A percentile compares a stretch with the other conserved stretches of the same genome.
These are phyloP conservation scores for Mesocricetus auratus DNA, from an alignment of 2,113 vertebrate genomes.

Conservation along the genomic window DNA sequence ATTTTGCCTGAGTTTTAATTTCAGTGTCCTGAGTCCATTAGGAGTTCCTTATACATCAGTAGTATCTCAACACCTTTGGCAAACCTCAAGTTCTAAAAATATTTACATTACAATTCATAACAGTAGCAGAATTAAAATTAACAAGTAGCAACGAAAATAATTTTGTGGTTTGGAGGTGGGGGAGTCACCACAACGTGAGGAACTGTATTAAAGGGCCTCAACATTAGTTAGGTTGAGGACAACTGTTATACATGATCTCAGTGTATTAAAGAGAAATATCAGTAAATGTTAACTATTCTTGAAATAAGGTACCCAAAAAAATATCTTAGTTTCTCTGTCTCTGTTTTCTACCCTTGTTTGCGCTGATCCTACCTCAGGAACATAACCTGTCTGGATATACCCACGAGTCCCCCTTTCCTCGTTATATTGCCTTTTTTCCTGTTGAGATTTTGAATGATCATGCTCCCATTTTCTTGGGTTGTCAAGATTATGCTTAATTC, in stretches of 20 bases:
- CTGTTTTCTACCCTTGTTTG: conserved; percentile 8
- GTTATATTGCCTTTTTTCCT: not conserved
- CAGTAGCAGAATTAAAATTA: not conserved
- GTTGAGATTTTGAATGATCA: conserved; percentile 34
- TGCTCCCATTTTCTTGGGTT: conserved; percentile 14
- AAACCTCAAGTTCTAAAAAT: not conserved
- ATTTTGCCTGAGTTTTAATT: conserved; percentile 47
- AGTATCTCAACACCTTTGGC: not conserved
- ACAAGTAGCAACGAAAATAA: not conserved
- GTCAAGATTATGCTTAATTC: conserved; percentile 22
- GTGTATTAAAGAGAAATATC: not conserved
- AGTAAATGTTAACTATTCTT: conserved; percentile 1
- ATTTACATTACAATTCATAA: not conserved
- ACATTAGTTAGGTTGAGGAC: not conserved
- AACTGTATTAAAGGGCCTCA: not conserved
- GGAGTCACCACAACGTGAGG: not conserved
- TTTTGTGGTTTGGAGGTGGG: not conserved
- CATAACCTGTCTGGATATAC: not conserved
- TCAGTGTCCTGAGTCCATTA: not conserved
- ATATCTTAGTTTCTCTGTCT: not conserved
- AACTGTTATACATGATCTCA: not conserved
- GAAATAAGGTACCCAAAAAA: conserved; percentile 39
- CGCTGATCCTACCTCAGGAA: not conserved
- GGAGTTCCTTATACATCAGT: not conserved
- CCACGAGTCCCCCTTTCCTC: not conserved